Conservation (phyloP, 2,113 vertebrate species). For the Peromyscus maniculatus region DNA sequence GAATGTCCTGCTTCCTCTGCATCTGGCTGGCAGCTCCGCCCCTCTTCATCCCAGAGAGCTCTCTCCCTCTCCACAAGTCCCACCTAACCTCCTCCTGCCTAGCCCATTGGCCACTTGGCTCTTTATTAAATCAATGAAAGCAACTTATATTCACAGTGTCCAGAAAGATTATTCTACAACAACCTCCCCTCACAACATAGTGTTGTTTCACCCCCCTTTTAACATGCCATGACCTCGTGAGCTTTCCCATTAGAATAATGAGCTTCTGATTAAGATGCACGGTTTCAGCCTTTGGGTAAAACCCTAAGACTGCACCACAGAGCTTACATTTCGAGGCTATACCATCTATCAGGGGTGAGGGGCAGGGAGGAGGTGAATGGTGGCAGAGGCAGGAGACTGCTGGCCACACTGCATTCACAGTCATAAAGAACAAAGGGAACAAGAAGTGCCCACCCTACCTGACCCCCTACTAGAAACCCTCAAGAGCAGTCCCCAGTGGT, state of each 20-base stretch:
- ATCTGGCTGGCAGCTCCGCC: neutral
- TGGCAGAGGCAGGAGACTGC: neutral
- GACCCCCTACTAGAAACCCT: neutral
- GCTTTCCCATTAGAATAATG: neutral
- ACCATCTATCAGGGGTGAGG: too few species aligned
- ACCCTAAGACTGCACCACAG: too few species aligned
- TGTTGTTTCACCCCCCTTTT: neutral
- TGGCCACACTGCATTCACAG: neutral
- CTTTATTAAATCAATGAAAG: neutral
- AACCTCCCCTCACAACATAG: neutral
- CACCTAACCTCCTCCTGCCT: neutral
- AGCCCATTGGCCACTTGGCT: neutral
- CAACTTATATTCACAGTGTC: neutral
- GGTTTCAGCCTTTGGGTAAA: neutral
- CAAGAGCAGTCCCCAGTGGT: neutral
- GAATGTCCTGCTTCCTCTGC: neutral
- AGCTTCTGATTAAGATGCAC: neutral
- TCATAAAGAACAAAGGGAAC: neutral
- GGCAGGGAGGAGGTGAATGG: neutral
- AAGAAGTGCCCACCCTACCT: neutral
- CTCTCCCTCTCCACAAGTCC: neutral
- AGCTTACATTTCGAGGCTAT: neutral
- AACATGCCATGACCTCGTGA: neutral
- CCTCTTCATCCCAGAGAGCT: neutral
- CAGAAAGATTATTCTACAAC: neutral